A percentile compares a stretch with the other conserved stretches of the same genome.
Conservation (phyloP, 1,140 invertebrate genomes). For the Theocolax elegans region DNA sequence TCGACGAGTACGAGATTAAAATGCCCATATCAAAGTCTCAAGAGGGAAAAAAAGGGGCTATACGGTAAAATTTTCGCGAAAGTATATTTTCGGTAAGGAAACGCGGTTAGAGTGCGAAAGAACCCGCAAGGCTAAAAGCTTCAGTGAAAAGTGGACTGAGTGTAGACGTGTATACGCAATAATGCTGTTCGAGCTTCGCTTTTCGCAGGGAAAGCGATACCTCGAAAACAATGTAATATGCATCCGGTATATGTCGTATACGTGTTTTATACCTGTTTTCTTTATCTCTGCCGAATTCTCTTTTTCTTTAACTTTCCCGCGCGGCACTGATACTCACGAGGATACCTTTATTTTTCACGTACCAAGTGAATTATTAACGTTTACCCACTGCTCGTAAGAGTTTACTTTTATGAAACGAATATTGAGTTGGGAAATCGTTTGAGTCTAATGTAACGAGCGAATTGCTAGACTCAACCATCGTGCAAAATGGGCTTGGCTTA, state of each 20-base stretch:
- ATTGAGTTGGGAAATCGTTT: too few species aligned
- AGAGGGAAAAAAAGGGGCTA: background rate
- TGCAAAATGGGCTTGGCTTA: background rate
- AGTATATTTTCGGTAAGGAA: too few species aligned
- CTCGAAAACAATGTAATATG: conserved; percentile 36
- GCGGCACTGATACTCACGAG: background rate
- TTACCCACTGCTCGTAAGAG: too few species aligned
- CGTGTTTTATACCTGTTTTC: too few species aligned
- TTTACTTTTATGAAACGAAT: too few species aligned
- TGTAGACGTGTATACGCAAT: too few species aligned
- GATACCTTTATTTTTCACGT: too few species aligned
- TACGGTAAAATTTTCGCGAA: too few species aligned
- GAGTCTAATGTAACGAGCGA: conserved; percentile 18
- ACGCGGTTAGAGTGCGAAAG: background rate
- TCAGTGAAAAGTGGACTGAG: background rate
- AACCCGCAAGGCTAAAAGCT: conserved; percentile 3
- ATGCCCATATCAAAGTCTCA: background rate
- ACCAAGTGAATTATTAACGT: too few species aligned
- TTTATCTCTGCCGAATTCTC: background rate
- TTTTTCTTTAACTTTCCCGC: background rate
- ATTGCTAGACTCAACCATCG: conserved; percentile 16
- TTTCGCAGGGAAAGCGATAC: too few species aligned
- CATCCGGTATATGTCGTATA: background rate
- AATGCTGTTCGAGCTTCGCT: too few species aligned
- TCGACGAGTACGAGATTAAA: conserved; percentile 35